Evolutionary conservation across 2,888 invertebrate genomes (phyloP), one percentile per base, ranked within the genome.

Genomic region (Chymomyza procnemis): DNA sequence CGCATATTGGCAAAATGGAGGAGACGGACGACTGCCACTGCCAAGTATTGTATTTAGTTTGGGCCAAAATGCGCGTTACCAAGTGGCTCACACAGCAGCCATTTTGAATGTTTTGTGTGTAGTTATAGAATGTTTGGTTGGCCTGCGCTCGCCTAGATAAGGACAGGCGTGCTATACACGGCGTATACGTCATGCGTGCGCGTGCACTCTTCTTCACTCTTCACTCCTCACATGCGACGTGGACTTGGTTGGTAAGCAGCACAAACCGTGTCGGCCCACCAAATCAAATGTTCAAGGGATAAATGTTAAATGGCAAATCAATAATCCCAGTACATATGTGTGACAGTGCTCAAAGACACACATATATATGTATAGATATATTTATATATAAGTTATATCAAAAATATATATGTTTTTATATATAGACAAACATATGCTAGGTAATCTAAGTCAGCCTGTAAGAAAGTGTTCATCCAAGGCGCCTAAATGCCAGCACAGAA

Each of bases 271-370:
- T 41, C 34, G 34, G 12, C 34, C 34, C 34, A 22, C 41, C 69
- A 55, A 65, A 69, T 69, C 74, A 73, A n/a, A 69, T 64, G 60
- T 74, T 74, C 64, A 63, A 63, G 62, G 69, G 72, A 74, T 79
- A 76, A 80, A 78, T 76, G 70, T 67, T 69, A 73, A 74, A 72
- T 74, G 68, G 71, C 61, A 80, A 80, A 80, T 80, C 80, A 74
- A 80, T 80, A 80, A 80, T 78, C 71, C 61, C 76, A 76, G 71
- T 59, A 50, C 18, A 58, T 34, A 46, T 41, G 26, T 26, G 26
- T 26, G 26, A 26, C 26, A 26, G 26, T 26, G 26, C 8, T 26
- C 14, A 50, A 47, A 61, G n/a, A 14, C 16, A 54, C 50, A 64
- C 60, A 66, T 21, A 66, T 50, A 60, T 16, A 66, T 12, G 26